These are phyloP conservation scores for Garra rufa DNA, from an alignment of 2,113 vertebrate species.

Conservation along the genomic window DNA sequence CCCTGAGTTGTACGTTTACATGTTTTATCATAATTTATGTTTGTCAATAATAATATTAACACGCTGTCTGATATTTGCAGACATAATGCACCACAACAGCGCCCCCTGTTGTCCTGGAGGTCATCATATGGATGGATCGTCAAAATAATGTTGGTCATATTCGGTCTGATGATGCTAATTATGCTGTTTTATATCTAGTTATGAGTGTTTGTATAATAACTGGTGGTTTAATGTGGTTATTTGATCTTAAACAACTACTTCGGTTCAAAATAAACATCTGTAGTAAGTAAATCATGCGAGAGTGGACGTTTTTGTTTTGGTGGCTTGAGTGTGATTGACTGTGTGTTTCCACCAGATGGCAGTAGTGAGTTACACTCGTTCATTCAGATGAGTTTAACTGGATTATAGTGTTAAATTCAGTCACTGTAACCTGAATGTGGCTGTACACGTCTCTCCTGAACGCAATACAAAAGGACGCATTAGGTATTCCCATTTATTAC, in stretches of 20 bases:
- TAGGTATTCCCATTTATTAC: not conserved
- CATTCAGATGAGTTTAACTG: not conserved
- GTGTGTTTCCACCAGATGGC: not conserved
- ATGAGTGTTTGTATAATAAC: not conserved
- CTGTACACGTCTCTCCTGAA: not conserved
- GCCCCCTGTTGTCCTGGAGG: constrained; percentile 33
- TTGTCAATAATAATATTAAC: not conserved
- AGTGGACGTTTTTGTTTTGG: not conserved
- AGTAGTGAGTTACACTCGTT: not conserved
- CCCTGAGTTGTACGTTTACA: not conserved
- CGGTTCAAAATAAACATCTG: not conserved
- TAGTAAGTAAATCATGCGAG: not conserved
- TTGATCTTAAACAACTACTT: not conserved
- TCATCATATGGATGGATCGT: not conserved
- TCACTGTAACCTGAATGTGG: not conserved
- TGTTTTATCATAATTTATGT: not conserved
- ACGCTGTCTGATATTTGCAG: constrained; percentile 1
- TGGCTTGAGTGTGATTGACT: not conserved
- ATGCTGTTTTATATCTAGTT: not conserved
- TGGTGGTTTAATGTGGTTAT: not conserved
- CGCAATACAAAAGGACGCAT: not conserved
- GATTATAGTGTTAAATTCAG: constrained; percentile 10
- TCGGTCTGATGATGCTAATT: not conserved
- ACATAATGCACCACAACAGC: not conserved
- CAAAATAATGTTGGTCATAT: not conserved